These are phyloP conservation scores for Bradypodion ventrale DNA, from an alignment of 2,797 vertebrate genomes.

Conservation along the genomic window DNA sequence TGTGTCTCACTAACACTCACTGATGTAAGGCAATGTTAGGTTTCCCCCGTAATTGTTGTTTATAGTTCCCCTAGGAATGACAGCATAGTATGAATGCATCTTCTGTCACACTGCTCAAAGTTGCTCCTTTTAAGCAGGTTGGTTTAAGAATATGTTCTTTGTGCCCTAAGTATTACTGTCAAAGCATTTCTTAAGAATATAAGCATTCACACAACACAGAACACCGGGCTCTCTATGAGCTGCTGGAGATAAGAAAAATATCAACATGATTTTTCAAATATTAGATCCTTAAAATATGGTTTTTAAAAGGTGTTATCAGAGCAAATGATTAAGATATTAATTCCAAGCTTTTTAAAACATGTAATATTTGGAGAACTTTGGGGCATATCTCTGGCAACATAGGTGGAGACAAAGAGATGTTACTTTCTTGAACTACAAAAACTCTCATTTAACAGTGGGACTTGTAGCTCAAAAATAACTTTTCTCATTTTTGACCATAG, in stretches of 20 bases:
- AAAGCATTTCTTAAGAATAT: conserved; percentile 6
- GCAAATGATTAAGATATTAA: not conserved
- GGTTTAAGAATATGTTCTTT: conserved; percentile 29
- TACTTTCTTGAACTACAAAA: too few species aligned
- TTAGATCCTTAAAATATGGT: not conserved
- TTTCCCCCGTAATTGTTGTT: conserved; percentile 20
- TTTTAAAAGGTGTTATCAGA: not conserved
- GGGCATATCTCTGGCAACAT: not conserved
- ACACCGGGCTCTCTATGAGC: not conserved
- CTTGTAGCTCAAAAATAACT: too few species aligned
- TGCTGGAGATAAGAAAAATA: not conserved
- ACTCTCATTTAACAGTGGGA: too few species aligned
- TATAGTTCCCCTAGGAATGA: conserved; percentile 20
- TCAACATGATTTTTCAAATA: conserved; percentile 4
- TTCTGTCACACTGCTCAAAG: not conserved
- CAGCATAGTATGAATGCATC: conserved; percentile 7
- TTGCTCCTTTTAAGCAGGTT: not conserved
- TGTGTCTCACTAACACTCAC: not conserved
- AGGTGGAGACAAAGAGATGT: too few species aligned
- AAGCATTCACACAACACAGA: conserved; percentile 1
- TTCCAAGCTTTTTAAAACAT: not conserved
- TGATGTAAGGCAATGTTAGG: not conserved
- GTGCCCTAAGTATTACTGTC: not conserved
- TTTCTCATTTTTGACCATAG: too few species aligned
- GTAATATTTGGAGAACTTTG: not conserved